Evolutionary conservation across 2,113 vertebrate species (phyloP), one percentile per base, ranked within the genome.

Genomic region (Pagrus major): DNA sequence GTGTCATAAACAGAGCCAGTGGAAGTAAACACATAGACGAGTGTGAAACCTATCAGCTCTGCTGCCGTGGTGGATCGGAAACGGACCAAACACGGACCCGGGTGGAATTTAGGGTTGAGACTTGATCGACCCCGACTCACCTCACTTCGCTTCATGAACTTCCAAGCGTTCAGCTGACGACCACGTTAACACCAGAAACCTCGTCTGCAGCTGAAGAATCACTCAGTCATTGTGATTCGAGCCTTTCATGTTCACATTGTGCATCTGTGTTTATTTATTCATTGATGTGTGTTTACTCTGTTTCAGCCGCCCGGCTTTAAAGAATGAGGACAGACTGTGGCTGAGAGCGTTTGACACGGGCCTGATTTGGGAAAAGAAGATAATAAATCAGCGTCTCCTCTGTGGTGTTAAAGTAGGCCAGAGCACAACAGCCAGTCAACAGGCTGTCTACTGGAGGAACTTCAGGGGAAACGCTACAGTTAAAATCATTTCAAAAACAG

Each of bases 331-430:
- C 47, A 42, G 68, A 60, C 35, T 67, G 14, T 67, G 60, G 54
- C 60, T 1, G 33, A 58, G 67, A 59, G 47, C 20, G 21, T 72
- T 55, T 63, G 67, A 80, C 60, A 63, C 56, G 5, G 35, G 63
- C 69, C 61, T 27, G 70, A 70, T 65, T 86, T 60, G 55, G 1
- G 1, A 44, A 55, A 54, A 27, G n/a, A 61, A 14, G 21, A 60
- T 69, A 71, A 74, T 66, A 65, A 73, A 46, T 25, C 59, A 56
- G 59, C 54, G 66, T 61, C 39, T 63, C 14, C 42, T 87, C 39
- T 37, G 0, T 54, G 59, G 74, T 64, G 18, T 73, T 29, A 59
- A 87, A 81, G 64, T 77, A 55, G 77, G 68, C 37, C 85, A 83
- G 59, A 58, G 37, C 2, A 11, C 20, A 9, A 47, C 4, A 70